Evolutionary conservation across 2,113 vertebrate species (phyloP), one percentile per base, ranked within the genome.

Genomic region (Cryptomyrus ogoouensis): DNA sequence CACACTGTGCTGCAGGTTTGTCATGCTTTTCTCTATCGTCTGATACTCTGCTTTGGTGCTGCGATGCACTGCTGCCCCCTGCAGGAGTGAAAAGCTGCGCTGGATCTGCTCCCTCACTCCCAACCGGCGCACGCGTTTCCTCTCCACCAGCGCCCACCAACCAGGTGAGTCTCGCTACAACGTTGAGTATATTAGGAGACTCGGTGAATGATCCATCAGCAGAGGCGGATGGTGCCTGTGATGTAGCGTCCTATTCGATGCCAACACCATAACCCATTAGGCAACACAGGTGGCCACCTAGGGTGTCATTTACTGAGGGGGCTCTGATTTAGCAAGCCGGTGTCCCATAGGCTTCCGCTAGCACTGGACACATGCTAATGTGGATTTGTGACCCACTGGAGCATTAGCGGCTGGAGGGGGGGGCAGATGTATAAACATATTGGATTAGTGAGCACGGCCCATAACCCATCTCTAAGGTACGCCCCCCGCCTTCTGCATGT

Each of bases 101-200:
- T 99, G 98, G 98, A 98, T 98, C 93, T 98, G 96, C 83, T 96
- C 98, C 0, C 95, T 99, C 85, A 98, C 97, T 88, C 98, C 98
- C 0, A 98, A 98, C 91, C 96, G 97, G 1, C 97, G 98, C 90
- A 98, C 97, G 21, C 97, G 98, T 56, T 99, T 98, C 0, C 96
- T 97, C 91, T 98, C 98, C 0, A 97, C 97, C 89, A 98, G 96
- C 0, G 94, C 97, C 46, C 95, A 97, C 84, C 96, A 98, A 74
- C 91, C 96, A 92, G 98, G 98, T 99, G 94, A 96, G 96, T 91
- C 10, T 27, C 0, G 35, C 50, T 15, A 52, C 47, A 80, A 31
- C 1, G n/a, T 4, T 70, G 62, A 27, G n/a, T 10, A 27, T 66
- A 2, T 66, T 66, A 10, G n/a, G 58, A 0, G 24, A 62, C 7